phyloP scores from a whole-genome alignment of 2,888 invertebrate genomes.

The Ennomos erosarius region DNA sequence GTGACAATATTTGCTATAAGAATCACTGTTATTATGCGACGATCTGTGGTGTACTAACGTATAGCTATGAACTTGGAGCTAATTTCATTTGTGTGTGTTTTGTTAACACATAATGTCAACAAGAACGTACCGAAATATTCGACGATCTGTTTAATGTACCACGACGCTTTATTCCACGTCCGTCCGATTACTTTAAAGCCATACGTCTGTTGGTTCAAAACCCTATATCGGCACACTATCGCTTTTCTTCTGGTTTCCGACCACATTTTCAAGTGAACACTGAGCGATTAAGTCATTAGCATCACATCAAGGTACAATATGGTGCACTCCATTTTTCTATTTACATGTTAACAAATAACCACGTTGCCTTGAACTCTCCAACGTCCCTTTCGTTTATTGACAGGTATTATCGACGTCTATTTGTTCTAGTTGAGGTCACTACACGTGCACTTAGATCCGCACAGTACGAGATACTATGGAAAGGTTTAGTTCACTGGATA shows the following conservation, averaged over 20 bases:
- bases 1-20: background rate
- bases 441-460: slow-evolving; percentile 43
- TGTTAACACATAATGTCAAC: background rate
- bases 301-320: slow-evolving; percentile 29
- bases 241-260: slow-evolving; percentile 55
- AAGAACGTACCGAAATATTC: slow-evolving; percentile 69
- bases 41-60: background rate
- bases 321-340: background rate
- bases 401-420: slow-evolving; percentile 9
- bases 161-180: slow-evolving; percentile 50
- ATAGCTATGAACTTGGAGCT: background rate
- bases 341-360: slow-evolving; percentile 1
- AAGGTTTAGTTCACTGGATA: slow-evolving; percentile 44
- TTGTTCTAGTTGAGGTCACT: slow-evolving; percentile 27
- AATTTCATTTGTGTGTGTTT: background rate
- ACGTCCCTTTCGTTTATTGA: slow-evolving; percentile 16
- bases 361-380: slow-evolving; percentile 10
- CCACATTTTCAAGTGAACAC: slow-evolving; percentile 53
- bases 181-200: slow-evolving; percentile 44
- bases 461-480: slow-evolving; percentile 48
- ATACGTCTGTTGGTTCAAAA: slow-evolving; percentile 46
- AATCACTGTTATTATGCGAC: background rate
- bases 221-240: slow-evolving; percentile 46
- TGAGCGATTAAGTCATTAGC: slow-evolving; percentile 36
- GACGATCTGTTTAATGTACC: slow-evolving; percentile 51